Evolutionary conservation across 2,797 vertebrate species (phyloP).

Genomic region (Lacerta viridis): DNA sequence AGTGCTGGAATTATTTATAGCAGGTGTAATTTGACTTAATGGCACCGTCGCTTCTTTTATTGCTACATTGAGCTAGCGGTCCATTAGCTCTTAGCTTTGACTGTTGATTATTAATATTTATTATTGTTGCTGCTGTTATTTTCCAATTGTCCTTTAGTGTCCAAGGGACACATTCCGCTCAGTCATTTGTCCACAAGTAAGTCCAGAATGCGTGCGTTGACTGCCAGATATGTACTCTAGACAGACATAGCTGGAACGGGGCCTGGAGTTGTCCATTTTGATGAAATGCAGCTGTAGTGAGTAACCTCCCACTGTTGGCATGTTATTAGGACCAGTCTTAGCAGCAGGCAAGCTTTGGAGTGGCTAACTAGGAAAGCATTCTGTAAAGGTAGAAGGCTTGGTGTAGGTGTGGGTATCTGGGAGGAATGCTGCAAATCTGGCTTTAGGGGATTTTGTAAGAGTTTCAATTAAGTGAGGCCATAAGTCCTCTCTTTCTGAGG

Average conservation of each 20-base stretch:
- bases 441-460: background rate
- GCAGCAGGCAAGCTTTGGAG: background rate
- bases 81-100: constrained; percentile 60
- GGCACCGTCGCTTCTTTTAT: constrained; percentile 63
- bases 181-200: constrained; percentile 11
- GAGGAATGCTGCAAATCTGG: background rate
- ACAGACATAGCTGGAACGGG: background rate
- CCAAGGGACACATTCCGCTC: constrained; percentile 38
- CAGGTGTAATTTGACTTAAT: constrained; percentile 74
- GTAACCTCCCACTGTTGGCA: background rate
- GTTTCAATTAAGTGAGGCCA: background rate
- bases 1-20: constrained; percentile 48
- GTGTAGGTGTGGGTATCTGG: background rate
- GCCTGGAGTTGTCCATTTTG: constrained; percentile 5
- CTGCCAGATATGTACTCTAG: background rate
- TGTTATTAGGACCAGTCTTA: background rate
- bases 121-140: constrained; percentile 54
- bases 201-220: background rate
- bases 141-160: constrained; percentile 59
- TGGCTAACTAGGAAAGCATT: background rate
- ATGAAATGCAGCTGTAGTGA: background rate
- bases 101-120: constrained; percentile 39
- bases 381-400: background rate
- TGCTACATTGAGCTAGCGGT: constrained; percentile 65
- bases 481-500: background rate